Conservation (phyloP, 2,888 invertebrate genomes). For the Hypsopygia costalis region DNA sequence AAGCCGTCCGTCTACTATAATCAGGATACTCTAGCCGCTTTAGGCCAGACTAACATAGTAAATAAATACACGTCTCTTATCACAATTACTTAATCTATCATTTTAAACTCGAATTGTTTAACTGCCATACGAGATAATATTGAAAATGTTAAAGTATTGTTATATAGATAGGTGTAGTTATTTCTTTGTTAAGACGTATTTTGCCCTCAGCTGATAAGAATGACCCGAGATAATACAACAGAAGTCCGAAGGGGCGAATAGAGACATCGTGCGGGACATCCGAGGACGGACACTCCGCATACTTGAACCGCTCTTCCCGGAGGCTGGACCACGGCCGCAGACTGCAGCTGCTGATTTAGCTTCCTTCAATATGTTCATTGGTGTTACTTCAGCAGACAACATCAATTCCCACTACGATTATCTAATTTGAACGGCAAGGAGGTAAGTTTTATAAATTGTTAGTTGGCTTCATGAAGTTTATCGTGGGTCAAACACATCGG, state of each 20-base stretch:
- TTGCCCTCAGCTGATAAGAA: constrained; percentile 55
- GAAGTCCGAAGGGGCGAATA: constrained; percentile 5
- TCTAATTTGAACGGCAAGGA: constrained; percentile 62
- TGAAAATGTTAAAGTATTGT: constrained; percentile 1
- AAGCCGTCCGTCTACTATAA: too few species aligned
- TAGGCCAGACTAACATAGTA: too few species aligned
- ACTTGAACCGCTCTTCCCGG: constrained; percentile 29
- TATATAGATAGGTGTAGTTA: constrained; percentile 16
- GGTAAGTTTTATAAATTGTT: constrained; percentile 43
- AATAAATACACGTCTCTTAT: too few species aligned
- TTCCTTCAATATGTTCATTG: constrained; percentile 73
- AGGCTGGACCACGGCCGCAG: constrained; percentile 33
- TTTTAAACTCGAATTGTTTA: too few species aligned
- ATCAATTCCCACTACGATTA: constrained; percentile 77
- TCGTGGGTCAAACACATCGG: constrained; percentile 33
- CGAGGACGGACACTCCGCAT: constrained; percentile 23
- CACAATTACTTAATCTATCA: too few species aligned
- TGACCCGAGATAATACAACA: constrained; percentile 58
- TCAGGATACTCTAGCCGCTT: too few species aligned
- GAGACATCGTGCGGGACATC: constrained; percentile 18
- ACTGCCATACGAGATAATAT: neutral
- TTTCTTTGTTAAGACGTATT: constrained; percentile 52
- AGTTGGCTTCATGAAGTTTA: constrained; percentile 26
- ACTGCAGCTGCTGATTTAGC: constrained; percentile 18
- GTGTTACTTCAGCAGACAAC: constrained; percentile 73